These are phyloP conservation scores for Pristionchus fissidentatus DNA, from an alignment of 2,888 invertebrate genomes.

Conservation along the genomic window DNA sequence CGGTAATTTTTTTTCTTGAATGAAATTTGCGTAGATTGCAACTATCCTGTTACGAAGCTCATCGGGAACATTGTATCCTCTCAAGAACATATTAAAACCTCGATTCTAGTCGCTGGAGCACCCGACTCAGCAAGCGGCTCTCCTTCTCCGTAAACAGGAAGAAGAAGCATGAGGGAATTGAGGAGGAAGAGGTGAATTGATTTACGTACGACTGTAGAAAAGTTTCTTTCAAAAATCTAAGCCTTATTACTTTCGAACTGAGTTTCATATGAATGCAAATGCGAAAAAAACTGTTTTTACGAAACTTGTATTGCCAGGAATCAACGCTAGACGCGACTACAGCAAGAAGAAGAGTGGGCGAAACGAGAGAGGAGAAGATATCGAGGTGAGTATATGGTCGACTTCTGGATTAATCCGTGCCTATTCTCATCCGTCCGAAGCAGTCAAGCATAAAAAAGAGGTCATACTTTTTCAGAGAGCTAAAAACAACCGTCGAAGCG, in stretches of 20 bases:
- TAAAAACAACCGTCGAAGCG: conserved; percentile 71
- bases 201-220: not conserved
- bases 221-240: not conserved
- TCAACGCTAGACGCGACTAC: conserved; percentile 39
- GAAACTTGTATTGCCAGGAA: conserved; percentile 12
- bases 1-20: not conserved
- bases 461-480: conserved; percentile 54
- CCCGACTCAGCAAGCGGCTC: conserved; percentile 18
- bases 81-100: not conserved
- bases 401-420: not conserved
- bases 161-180: conserved; percentile 2
- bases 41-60: no score
- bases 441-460: not conserved
- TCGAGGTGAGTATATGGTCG: not conserved
- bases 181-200: conserved; percentile 36
- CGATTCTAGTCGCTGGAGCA: conserved; percentile 33
- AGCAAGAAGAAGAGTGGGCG: conserved; percentile 11
- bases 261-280: no score
- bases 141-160: conserved; percentile 36
- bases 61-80: not conserved
- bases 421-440: not conserved
- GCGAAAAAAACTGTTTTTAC: no score
- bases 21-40: no score
- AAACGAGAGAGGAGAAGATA: conserved; percentile 35
- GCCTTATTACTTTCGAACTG: not conserved